phyloP scores from a whole-genome alignment of 2,113 vertebrate species.

The Himantopus leucocephalus region DNA sequence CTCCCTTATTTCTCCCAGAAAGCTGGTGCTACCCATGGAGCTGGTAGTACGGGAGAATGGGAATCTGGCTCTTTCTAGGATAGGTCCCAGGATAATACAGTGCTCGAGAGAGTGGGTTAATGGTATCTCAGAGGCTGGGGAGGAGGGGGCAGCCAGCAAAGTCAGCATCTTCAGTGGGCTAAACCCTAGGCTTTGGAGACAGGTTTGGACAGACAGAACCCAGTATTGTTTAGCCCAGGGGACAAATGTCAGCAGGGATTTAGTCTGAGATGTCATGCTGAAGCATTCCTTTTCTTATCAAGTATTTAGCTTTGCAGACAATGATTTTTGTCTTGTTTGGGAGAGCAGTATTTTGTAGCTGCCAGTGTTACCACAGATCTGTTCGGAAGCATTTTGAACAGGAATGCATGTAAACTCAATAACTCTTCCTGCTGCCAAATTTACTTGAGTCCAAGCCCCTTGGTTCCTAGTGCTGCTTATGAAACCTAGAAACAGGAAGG shows the following conservation, averaged over 20 bases:
- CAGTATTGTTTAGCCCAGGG: conserved; percentile 12
- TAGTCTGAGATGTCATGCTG: not conserved
- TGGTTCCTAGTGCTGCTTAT: not conserved
- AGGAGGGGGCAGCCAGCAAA: conserved; percentile 27
- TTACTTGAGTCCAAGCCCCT: not conserved
- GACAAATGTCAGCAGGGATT: conserved; percentile 43
- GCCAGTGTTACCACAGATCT: not conserved
- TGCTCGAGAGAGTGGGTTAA: not conserved
- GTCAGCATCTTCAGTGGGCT: not conserved
- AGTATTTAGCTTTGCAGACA: not conserved
- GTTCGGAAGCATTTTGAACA: not conserved
- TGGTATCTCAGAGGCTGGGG: not conserved
- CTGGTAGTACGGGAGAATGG: not conserved
- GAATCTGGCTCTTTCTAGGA: not conserved
- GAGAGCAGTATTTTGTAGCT: not conserved
- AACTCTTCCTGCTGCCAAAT: not conserved
- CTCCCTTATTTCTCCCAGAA: not conserved
- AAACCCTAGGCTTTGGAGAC: not conserved
- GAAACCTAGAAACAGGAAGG: not conserved
- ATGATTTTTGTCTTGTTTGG: not conserved
- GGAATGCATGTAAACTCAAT: not conserved
- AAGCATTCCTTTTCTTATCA: not conserved
- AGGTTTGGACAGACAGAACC: not conserved
- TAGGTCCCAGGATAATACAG: not conserved
- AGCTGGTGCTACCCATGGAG: not conserved